These are phyloP conservation scores for Neoscelio sp. DNA, from an alignment of 2,888 invertebrate species.

Conservation along the genomic window DNA sequence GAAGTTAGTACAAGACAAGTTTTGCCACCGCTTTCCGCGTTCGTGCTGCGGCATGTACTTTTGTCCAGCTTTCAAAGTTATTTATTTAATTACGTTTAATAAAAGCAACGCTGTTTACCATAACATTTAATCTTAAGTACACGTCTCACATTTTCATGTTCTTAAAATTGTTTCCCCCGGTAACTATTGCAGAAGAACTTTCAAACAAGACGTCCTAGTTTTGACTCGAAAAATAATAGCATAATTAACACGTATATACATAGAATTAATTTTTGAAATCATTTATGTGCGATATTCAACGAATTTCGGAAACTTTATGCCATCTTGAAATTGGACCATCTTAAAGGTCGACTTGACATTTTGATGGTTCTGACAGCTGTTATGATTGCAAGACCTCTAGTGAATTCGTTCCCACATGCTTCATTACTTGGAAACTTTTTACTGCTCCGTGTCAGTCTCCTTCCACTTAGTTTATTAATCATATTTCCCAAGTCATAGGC, in stretches of 20 bases:
- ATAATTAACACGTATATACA: neutral
- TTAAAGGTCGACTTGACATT: conserved; percentile 25
- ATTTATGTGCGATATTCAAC: neutral
- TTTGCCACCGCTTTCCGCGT: conserved; percentile 49
- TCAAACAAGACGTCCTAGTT: neutral
- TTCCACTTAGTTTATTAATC: conserved; percentile 18
- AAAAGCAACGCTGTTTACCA: conserved; percentile 26
- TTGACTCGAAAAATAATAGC: neutral
- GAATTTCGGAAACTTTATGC: conserved; percentile 3
- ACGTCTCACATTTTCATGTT: conserved; percentile 10
- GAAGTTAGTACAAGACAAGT: conserved; percentile 53
- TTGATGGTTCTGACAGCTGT: conserved; percentile 35
- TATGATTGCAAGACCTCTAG: conserved; percentile 29
- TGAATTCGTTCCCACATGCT: conserved; percentile 16
- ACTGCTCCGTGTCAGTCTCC: conserved; percentile 21
- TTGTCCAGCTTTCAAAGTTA: conserved; percentile 48
- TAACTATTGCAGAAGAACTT: neutral
- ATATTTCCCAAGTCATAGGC: conserved; percentile 22
- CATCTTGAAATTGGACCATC: conserved; percentile 15
- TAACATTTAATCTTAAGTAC: conserved; percentile 14
- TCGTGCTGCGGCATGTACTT: conserved; percentile 20
- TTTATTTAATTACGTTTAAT: conserved; percentile 59
- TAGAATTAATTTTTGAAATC: conserved; percentile 18
- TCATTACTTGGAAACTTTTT: conserved; percentile 43
- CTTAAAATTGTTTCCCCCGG: neutral